Evolutionary conservation across 2,113 vertebrate genomes (phyloP), one percentile per base, ranked within the genome.

Genomic region (Megatriorchis doriae): DNA sequence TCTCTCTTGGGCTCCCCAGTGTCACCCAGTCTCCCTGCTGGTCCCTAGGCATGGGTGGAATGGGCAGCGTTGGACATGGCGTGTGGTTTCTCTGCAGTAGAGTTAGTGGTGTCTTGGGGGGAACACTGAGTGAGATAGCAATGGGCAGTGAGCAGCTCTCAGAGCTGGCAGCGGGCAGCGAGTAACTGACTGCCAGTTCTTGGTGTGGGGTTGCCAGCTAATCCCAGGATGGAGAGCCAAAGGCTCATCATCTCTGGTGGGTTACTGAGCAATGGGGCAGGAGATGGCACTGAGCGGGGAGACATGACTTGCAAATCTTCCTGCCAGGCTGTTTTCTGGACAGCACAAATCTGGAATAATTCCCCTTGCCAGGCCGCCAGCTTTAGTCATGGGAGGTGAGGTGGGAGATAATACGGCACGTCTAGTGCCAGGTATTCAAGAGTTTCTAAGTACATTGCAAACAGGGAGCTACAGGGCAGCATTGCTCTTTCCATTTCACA

Each of bases 351-450:
- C 91, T 91, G 93, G 82, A 89, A 53, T 89, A 62, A 85, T 67
- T 95, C 67, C 70, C 45, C 42, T 53, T 58, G 40, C 66, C 47
- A 55, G 34, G 58, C 73, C 8, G 32, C 84, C 86, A 85, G 58
- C 62, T 95, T 73, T 80, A 91, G 66, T 62, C 26, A 27, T 48
- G 65, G 87, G 74, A 95, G 90, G 67, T 89, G 78, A 87, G 52
- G 74, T 52, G 68, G 68, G 84, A 89, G 84, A 85, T 93, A 89
- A 93, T 75, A 72, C 2, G 4, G 48, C 31, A 14, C 34, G 53
- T 65, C 56, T 87, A 61, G 81, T 93, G 87, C 93, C 93, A 96
- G 86, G 73, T 94, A 90, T 81, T 91, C 36, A 72, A 91, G 95
- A 87, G 68, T 75, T 92, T 87, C 93, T 38, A 42, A 85, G 84